These are phyloP conservation scores for Brevipalpus yothersi DNA, from an alignment of 1,140 invertebrate species.

Conservation along the genomic window DNA sequence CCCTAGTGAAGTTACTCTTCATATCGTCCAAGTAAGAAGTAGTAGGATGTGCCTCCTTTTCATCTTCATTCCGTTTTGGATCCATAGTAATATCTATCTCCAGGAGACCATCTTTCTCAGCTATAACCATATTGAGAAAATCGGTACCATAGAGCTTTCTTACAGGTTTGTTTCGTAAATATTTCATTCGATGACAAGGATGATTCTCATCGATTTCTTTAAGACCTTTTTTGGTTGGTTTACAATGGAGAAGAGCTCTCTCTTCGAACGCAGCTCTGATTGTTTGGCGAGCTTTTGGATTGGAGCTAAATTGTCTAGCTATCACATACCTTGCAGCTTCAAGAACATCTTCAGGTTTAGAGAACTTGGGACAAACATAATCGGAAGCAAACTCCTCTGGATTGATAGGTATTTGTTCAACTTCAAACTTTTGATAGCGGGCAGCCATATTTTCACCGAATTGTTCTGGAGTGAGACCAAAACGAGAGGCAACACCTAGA, in stretches of 20 bases:
- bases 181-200: conserved; percentile 60
- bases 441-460: conserved; percentile 91
- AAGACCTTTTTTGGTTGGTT: conserved; percentile 66
- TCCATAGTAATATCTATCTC: conserved; percentile 19
- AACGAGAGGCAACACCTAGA: conserved; percentile 57
- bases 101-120: conserved; percentile 12
- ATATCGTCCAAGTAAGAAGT: conserved; percentile 62
- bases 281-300: conserved; percentile 62
- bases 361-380: conserved; percentile 26
- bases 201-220: conserved; percentile 88
- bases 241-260: conserved; percentile 50
- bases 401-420: conserved; percentile 62
- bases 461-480: conserved; percentile 81
- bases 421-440: conserved; percentile 88
- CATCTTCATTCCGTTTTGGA: conserved; percentile 42
- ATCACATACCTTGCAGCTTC: conserved; percentile 80
- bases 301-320: conserved; percentile 67
- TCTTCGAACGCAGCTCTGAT: conserved; percentile 75
- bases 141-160: conserved; percentile 66
- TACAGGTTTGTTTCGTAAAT: conserved; percentile 82
- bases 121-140: conserved; percentile 50
- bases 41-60: conserved; percentile 27
- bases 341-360: conserved; percentile 43
- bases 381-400: conserved; percentile 50
- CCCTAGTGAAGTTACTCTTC: conserved; percentile 60